Base-by-base conservation (phyloP, 2,888 invertebrate species). In the Plebejus anna region DNA sequence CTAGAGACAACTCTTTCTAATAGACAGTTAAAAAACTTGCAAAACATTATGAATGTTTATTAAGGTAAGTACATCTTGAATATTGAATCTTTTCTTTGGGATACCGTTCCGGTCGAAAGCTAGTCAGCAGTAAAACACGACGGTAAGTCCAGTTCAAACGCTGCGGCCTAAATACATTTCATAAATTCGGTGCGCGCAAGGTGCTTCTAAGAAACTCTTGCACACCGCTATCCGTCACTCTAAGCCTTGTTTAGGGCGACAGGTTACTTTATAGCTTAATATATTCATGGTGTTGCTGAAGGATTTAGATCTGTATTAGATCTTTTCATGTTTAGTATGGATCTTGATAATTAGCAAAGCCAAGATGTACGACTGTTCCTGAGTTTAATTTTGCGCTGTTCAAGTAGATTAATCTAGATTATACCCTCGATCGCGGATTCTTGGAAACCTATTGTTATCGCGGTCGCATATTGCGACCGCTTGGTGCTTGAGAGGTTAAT, bases 161-260 rank as follows among this genome's bases (percentile, higher is more conserved):
- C 38, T 16, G n/a, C 22, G 71, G 3, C 42, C 38, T 42, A 42
- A 71, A 42, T 42, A 22, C 42, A n/a, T n/a, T 71, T 42, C 71
- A 71, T 71, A 71, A 73, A 73, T 73, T 28, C 73, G 28, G 55
- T 73, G 9, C 32, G 51, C 47, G 73, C 51, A 55, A 73, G 73
- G 73, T 73, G 73, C 51, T 73, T 73, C 73, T 51, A 6, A 73
- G 73, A 73, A 73, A 55, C 73, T 51, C 42, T 22, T 32, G 73
- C 72, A 47, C 51, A 78, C 76, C 75, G 72, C 78, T 38, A 75
- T 76, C 78, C 79, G 81, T 82, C 81, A 79, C 70, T 71, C 55
- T 83, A 82, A 83, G 80, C 81, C 83, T 83, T 82, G 82, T 83
- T 83, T 83, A 82, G 80, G 80, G 80, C 80, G 83, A 83, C 83